Evolutionary conservation across 1,140 invertebrate genomes (phyloP).

Genomic region (Anastrepha ludens): DNA sequence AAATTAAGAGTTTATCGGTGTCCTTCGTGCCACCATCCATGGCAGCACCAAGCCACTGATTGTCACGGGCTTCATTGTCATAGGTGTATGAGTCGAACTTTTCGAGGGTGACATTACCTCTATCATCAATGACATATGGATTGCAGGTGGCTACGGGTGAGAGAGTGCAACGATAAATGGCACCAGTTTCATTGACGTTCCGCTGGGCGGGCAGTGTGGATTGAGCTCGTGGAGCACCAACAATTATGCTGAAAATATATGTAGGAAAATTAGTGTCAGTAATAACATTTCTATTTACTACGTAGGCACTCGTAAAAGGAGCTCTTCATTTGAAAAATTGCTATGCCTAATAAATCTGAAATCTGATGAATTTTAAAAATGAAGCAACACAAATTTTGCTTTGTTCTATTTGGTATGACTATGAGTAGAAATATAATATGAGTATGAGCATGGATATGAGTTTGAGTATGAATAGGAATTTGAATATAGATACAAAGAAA

Average conservation of each 20-base stretch:
- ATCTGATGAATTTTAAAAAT: no score
- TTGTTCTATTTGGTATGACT: no score
- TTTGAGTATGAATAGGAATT: no score
- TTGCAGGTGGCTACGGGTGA: constrained; percentile 59
- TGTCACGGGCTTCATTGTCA: constrained; percentile 66
- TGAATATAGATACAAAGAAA: no score
- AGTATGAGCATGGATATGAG: no score
- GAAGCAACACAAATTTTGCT: no score
- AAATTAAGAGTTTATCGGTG: constrained; percentile 68
- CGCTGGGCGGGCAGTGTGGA: constrained; percentile 69
- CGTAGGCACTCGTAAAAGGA: no score
- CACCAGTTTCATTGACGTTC: constrained; percentile 70
- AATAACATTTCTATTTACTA: no score
- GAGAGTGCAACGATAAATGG: constrained; percentile 68
- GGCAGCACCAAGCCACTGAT: constrained; percentile 70
- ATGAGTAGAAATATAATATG: no score
- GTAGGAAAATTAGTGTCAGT: not conserved
- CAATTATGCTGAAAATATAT: constrained; percentile 63
- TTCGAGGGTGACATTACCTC: constrained; percentile 61
- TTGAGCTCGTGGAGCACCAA: constrained; percentile 71
- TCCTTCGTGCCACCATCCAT: constrained; percentile 71
- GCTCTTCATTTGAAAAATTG: no score
- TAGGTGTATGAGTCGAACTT: constrained; percentile 61
- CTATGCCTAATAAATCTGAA: no score
- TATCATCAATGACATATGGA: constrained; percentile 66